A percentile compares a stretch with the other conserved stretches of the same genome.
These are phyloP conservation scores for Lerista edwardsae DNA, from an alignment of 2,797 vertebrate species.

Conservation along the genomic window DNA sequence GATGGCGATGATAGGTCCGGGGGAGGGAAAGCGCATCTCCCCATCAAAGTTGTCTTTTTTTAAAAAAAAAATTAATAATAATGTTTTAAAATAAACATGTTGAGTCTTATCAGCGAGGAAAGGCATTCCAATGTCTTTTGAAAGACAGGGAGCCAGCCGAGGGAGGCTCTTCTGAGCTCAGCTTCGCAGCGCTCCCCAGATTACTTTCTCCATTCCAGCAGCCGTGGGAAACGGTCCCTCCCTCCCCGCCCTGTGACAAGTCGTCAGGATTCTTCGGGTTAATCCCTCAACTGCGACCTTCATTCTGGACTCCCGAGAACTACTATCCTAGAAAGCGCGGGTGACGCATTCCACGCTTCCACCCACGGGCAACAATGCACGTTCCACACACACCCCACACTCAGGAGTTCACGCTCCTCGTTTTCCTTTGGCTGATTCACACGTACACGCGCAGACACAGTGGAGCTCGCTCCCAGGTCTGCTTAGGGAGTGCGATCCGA, in stretches of 20 bases:
- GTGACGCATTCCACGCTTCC: neutral
- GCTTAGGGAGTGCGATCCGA: neutral
- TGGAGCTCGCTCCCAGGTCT: neutral
- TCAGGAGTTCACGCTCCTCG: neutral
- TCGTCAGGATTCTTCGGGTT: too few species aligned
- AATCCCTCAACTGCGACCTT: too few species aligned
- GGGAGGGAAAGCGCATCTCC: neutral
- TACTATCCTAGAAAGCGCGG: neutral
- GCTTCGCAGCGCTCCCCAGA: neutral
- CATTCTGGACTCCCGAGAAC: neutral
- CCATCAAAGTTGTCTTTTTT: neutral
- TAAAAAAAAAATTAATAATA: neutral
- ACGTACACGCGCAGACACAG: too few species aligned
- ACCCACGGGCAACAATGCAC: neutral
- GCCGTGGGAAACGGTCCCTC: neutral
- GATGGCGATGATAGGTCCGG: neutral
- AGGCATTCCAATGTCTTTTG: neutral
- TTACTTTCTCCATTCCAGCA: neutral
- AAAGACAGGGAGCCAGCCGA: neutral
- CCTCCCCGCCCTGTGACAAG: neutral
- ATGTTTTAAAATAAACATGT: too few species aligned
- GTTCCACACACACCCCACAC: neutral
- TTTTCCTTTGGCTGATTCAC: too few species aligned
- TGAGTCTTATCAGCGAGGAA: too few species aligned
- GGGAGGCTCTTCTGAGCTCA: neutral